Conservation (phyloP, 2,113 vertebrate genomes). For the Lepisosteus osseus region DNA sequence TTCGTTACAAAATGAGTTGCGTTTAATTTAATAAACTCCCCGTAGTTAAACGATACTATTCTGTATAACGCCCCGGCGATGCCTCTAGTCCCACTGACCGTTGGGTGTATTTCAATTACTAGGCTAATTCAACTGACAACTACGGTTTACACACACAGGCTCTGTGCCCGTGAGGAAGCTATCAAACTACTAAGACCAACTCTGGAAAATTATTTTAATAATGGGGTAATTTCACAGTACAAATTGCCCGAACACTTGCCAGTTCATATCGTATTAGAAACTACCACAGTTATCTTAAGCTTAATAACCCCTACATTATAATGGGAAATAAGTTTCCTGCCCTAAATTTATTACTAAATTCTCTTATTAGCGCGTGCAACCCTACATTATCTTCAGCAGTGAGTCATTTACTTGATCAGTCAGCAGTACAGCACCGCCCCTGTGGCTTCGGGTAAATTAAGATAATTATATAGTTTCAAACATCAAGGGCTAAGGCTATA, state of each 20-base stretch:
- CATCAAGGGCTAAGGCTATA: conserved; percentile 46
- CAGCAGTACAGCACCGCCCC: conserved; percentile 46
- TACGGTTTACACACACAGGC: too few relatives aligned
- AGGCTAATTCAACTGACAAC: too few relatives aligned
- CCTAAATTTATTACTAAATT: conserved; percentile 64
- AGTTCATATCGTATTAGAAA: conserved; percentile 41
- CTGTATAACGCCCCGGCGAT: too few relatives aligned
- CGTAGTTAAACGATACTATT: too few relatives aligned
- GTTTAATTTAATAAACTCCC: too few relatives aligned
- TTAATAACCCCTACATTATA: conserved; percentile 55
- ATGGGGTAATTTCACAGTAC: conserved; percentile 16
- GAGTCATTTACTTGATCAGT: conserved; percentile 18
- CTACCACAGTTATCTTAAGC: conserved; percentile 45
- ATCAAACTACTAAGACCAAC: too few relatives aligned
- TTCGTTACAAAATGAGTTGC: too few relatives aligned
- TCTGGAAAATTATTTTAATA: conserved; percentile 16
- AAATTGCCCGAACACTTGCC: conserved; percentile 25
- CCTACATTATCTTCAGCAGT: conserved; percentile 39
- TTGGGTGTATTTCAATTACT: too few relatives aligned
- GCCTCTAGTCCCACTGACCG: too few relatives aligned
- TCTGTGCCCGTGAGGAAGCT: too few relatives aligned
- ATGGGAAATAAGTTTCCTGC: conserved; percentile 58
- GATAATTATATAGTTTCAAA: conserved; percentile 57
- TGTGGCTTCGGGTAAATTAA: conserved; percentile 50
- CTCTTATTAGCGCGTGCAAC: conserved; percentile 56